phyloP scores from a whole-genome alignment of 2,888 invertebrate species.

The Pheosia gnoma region DNA sequence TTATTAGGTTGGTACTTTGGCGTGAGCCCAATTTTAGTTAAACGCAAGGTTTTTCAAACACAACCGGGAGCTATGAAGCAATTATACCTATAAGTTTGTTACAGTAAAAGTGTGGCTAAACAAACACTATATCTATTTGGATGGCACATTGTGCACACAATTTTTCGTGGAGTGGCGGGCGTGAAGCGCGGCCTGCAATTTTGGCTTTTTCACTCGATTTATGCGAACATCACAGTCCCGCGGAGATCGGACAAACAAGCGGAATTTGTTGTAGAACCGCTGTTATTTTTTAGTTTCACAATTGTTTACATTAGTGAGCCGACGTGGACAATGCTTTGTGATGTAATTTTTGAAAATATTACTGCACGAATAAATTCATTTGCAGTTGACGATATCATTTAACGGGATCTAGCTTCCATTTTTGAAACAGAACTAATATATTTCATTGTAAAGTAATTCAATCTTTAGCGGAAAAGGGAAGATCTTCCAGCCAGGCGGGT shows the following conservation, averaged over 20 bases:
- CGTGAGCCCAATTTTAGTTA: slow-evolving; percentile 49
- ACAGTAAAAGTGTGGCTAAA: slow-evolving; percentile 57
- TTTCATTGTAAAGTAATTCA: no score
- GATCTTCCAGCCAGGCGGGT: no score
- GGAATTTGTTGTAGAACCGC: slow-evolving; percentile 72
- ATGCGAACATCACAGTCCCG: slow-evolving; percentile 74
- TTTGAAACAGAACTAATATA: neutral
- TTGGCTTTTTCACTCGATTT: slow-evolving; percentile 79
- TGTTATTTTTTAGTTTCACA: slow-evolving; percentile 68
- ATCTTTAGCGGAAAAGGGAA: no score
- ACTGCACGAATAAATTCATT: neutral
- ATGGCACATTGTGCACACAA: slow-evolving; percentile 62
- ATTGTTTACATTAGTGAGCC: slow-evolving; percentile 73
- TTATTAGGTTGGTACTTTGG: slow-evolving; percentile 54
- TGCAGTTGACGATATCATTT: slow-evolving; percentile 1
- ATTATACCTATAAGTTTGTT: slow-evolving; percentile 40
- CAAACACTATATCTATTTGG: slow-evolving; percentile 69
- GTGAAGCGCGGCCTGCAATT: slow-evolving; percentile 75
- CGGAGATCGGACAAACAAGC: slow-evolving; percentile 78
- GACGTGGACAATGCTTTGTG: slow-evolving; percentile 28
- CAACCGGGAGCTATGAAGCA: slow-evolving; percentile 44
- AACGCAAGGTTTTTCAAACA: slow-evolving; percentile 45
- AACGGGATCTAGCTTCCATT: neutral
- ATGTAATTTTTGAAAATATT: neutral
- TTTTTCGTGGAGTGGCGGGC: slow-evolving; percentile 74